A percentile compares a stretch with the other conserved stretches of the same genome.
phyloP scores from a whole-genome alignment of 2,888 invertebrate species.

The Caenorhabditis sp. region DNA sequence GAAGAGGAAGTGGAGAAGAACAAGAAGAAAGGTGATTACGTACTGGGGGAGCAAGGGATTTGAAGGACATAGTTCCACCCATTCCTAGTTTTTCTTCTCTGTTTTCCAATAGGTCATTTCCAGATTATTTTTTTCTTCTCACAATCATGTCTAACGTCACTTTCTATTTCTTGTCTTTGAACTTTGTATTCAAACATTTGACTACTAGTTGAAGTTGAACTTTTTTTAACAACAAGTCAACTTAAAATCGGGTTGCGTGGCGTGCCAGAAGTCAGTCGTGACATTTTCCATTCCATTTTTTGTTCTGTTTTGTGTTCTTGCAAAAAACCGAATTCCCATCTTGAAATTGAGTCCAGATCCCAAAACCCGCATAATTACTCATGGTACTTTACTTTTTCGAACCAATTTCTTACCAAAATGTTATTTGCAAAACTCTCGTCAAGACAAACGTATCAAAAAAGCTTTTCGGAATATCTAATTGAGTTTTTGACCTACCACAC shows the following conservation, averaged over 20 bases:
- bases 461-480: slow-evolving; percentile 39
- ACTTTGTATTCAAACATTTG: neutral
- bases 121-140: no score
- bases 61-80: slow-evolving; percentile 30
- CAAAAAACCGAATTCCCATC: neutral
- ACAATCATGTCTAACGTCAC: no score
- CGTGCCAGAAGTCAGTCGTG: neutral
- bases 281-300: no score
- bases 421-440: no score
- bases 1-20: slow-evolving; percentile 51
- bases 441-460: slow-evolving; percentile 5
- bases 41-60: slow-evolving; percentile 37
- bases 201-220: no score
- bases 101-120: no score
- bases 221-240: no score
- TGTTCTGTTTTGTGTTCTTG: no score
- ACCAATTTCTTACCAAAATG: neutral
- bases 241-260: neutral
- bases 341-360: no score
- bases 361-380: slow-evolving; percentile 4
- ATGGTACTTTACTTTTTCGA: neutral
- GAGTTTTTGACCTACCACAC: slow-evolving; percentile 23
- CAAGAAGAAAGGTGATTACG: slow-evolving; percentile 59
- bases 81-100: slow-evolving; percentile 7
- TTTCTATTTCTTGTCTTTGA: neutral